Evolutionary conservation across 2,797 vertebrate species (phyloP).

Genomic region (Diplodus puntazzo): DNA sequence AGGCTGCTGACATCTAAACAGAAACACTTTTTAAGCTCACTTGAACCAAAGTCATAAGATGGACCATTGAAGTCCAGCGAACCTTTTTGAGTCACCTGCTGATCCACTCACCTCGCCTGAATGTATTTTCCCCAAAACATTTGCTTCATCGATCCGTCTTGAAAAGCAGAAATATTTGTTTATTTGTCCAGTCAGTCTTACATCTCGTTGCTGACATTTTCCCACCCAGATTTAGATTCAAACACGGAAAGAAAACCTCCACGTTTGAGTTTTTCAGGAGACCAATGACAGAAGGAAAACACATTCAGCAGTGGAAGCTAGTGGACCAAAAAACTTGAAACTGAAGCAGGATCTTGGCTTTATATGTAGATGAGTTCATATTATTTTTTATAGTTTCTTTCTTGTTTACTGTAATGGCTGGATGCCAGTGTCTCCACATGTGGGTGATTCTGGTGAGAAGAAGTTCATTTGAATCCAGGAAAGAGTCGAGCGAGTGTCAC

Average conservation of each 20-base stretch:
- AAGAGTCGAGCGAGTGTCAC: background rate
- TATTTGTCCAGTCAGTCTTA: background rate
- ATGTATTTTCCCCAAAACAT: background rate
- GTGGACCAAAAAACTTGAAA: constrained; percentile 15
- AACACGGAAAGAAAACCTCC: background rate
- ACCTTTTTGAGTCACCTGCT: background rate
- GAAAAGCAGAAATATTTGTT: background rate
- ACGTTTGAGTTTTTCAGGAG: background rate
- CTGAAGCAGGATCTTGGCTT: constrained; percentile 21
- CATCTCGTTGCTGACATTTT: background rate
- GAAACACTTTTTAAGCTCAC: constrained; percentile 27
- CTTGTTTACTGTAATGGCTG: constrained; percentile 13
- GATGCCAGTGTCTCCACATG: constrained; percentile 1
- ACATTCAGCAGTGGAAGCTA: background rate
- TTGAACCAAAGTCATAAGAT: constrained; percentile 48
- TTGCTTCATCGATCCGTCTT: background rate
- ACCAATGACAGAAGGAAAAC: background rate
- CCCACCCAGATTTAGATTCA: background rate
- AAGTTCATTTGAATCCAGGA: constrained; percentile 8
- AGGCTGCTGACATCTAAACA: background rate
- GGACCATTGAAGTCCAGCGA: background rate
- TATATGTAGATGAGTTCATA: background rate
- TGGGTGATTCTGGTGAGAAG: background rate
- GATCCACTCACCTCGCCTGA: background rate
- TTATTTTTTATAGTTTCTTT: background rate